Evolutionary conservation across 2,888 invertebrate species (phyloP), one percentile per base, ranked within the genome.

Genomic region (Miltochrista miniata): DNA sequence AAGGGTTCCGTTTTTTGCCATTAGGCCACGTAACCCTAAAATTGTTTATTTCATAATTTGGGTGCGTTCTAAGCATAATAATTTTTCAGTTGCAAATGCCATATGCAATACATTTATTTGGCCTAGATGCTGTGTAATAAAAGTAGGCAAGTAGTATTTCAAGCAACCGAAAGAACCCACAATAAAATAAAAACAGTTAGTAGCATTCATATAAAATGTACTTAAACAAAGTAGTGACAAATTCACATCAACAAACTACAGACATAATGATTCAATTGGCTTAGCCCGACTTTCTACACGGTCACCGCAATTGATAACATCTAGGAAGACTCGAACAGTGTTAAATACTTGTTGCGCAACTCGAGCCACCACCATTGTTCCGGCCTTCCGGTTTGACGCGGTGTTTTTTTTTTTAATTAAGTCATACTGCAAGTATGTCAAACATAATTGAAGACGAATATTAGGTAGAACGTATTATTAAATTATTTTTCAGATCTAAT

Each of bases 351-450:
- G 45, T 47, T 47, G 50, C 50, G 48, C n/a, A 48, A 53, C 7
- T 30, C 30, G 35, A 45, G 39, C 37, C 56, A 29, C 69, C 64
- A 54, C 74, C 61, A 76, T 76, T 76, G 76, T 74, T 74, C 74
- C 75, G 75, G 70, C 50, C 72, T 76, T 74, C 76, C 76, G 75
- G 61, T 58, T 48, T 46, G 50, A 48, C 41, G 48, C 31, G 42
- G 45, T 58, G 53, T 14, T 54, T 42, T 67, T 68, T 54, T 42
- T 67, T 68, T 63, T 69, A 68, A 73, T 68, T 70, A 59, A 57
- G 33, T 48, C 39, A 45, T 41, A 15, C 30, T 39, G 24, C 1
- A 48, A 39, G 44, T 53, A 33, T 53, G 52, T 44, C 52, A 47
- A 10, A 29, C n/a, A 31, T 29, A 34, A 42, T 45, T 37, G 30